Percentiles rank a stretch among this genome's conserved stretches.
Evolutionary conservation across 2,797 vertebrate genomes (phyloP).

Genomic region (Gymnothorax reevesii): DNA sequence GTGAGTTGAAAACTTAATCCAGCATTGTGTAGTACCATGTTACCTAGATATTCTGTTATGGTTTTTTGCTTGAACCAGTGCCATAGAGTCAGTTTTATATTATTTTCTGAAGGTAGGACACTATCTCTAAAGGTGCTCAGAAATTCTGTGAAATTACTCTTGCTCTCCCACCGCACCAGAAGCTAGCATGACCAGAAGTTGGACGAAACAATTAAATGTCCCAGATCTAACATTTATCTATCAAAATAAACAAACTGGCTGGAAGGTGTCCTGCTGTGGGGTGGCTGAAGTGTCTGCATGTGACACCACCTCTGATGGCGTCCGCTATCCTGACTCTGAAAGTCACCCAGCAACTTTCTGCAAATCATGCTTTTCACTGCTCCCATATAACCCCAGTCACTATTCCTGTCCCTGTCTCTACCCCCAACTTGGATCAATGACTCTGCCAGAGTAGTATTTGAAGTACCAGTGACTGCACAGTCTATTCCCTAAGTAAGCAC

Average conservation of each 20-base stretch:
- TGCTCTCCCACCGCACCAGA: not conserved
- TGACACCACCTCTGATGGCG: not conserved
- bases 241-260: not conserved
- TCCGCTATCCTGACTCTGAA: not conserved
- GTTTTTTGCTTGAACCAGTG: not conserved
- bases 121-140: not conserved
- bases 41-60: not conserved
- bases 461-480: not conserved
- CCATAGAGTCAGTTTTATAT: not conserved
- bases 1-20: not conserved
- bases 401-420: slow-evolving; percentile 4
- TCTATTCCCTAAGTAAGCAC: not conserved
- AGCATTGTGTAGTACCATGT: not conserved
- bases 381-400: not conserved
- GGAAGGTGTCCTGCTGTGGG: slow-evolving; percentile 4
- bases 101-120: not conserved
- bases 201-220: not conserved
- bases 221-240: not conserved
- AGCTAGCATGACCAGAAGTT: not conserved
- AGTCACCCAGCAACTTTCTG: not conserved
- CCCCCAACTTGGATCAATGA: not conserved
- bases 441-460: not conserved
- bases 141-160: not conserved
- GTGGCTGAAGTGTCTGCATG: not conserved
- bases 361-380: not conserved